A percentile compares a stretch with the other conserved stretches of the same genome.
Evolutionary conservation across 1,140 invertebrate species (phyloP).

Genomic region (Conus betulinus): DNA sequence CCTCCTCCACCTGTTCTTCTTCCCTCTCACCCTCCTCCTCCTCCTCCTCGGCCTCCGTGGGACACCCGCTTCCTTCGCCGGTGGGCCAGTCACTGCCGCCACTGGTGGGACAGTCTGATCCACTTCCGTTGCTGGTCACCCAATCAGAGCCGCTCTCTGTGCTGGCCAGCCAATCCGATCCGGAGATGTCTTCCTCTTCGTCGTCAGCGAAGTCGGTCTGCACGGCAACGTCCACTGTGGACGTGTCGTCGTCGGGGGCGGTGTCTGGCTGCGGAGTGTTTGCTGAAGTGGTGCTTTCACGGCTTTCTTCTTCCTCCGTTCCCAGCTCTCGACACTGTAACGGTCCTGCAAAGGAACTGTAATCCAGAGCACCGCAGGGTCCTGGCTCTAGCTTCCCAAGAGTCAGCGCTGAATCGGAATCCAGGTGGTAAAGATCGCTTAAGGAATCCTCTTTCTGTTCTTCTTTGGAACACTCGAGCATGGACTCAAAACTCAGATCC

Average conservation of each 20-base stretch:
- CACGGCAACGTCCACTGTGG: slow-evolving; percentile 31
- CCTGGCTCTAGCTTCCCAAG: neutral
- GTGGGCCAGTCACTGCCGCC: neutral
- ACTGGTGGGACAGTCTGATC: neutral
- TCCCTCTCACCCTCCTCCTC: slow-evolving; percentile 35
- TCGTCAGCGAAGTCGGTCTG: slow-evolving; percentile 43
- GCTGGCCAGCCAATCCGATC: slow-evolving; percentile 27
- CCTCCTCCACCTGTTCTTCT: slow-evolving; percentile 38
- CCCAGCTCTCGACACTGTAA: neutral
- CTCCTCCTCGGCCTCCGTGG: slow-evolving; percentile 6
- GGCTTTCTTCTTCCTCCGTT: neutral
- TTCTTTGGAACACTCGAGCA: neutral
- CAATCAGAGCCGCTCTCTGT: slow-evolving; percentile 34
- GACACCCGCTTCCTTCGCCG: neutral
- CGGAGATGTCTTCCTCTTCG: slow-evolving; percentile 32
- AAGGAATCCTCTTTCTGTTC: neutral
- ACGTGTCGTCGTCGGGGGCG: neutral
- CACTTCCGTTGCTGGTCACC: slow-evolving; percentile 26
- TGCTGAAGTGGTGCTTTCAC: neutral
- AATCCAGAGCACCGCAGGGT: neutral
- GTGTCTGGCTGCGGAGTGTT: neutral
- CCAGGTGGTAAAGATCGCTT: neutral
- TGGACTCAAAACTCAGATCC: slow-evolving; percentile 46
- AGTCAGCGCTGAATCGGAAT: neutral
- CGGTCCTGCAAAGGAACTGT: neutral